A percentile compares a stretch with the other conserved stretches of the same genome.
Evolutionary conservation across 2,113 vertebrate species (phyloP).

Genomic region (Melanostigma gelatinosum): DNA sequence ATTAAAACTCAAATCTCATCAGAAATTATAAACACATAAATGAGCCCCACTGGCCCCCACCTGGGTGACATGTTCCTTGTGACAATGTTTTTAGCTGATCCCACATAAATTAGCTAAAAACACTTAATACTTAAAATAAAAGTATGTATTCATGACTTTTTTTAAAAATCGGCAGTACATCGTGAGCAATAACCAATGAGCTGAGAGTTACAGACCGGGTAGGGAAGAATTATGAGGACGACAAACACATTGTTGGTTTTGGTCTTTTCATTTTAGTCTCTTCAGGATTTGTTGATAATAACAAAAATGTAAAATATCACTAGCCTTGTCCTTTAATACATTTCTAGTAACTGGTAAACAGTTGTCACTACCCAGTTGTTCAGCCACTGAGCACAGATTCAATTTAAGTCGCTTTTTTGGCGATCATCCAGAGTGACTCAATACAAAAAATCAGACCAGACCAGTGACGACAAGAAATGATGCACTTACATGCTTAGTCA

Average conservation of each 20-base stretch:
- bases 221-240: neutral
- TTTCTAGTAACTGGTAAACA: neutral
- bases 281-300: constrained; percentile 4
- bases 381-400: neutral
- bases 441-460: neutral
- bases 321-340: neutral
- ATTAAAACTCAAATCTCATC: neutral
- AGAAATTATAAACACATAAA: neutral
- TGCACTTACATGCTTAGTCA: constrained; percentile 4
- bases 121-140: neutral
- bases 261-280: constrained; percentile 11
- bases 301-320: neutral
- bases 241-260: neutral
- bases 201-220: neutral
- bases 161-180: neutral
- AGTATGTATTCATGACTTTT: neutral
- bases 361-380: neutral
- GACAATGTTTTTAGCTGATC: neutral
- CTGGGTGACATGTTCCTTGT: neutral
- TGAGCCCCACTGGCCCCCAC: neutral
- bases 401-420: neutral
- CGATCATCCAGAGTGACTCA: neutral
- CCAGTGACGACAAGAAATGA: neutral
- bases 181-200: neutral
- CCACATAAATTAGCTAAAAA: neutral